Percentiles rank a stretch among this genome's conserved stretches.
These are phyloP conservation scores for Heliocidaris tuberculata DNA, from an alignment of 35 echinoderm and acorn worm species.

Conservation along the genomic window DNA sequence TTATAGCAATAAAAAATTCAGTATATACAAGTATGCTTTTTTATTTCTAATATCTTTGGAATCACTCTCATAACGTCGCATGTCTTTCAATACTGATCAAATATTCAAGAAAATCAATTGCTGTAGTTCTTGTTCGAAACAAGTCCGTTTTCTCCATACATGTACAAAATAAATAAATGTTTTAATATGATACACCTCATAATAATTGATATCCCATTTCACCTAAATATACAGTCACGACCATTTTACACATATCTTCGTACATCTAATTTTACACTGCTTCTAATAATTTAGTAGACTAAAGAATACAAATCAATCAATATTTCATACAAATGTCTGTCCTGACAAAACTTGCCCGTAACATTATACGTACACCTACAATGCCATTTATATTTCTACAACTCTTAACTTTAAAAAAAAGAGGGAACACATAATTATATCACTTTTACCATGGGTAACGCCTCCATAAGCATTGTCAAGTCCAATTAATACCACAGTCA, in stretches of 20 bases:
- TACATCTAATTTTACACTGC: neutral
- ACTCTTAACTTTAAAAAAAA: neutral
- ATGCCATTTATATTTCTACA: neutral
- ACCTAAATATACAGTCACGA: slow-evolving; percentile 31
- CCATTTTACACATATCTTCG: neutral
- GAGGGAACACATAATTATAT: neutral
- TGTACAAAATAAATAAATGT: slow-evolving; percentile 49
- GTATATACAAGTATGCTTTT: slow-evolving; percentile 30
- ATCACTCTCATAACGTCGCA: slow-evolving; percentile 18
- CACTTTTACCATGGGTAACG: neutral
- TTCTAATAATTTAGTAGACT: neutral
- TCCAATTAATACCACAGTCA: no score
- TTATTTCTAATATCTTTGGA: slow-evolving; percentile 46
- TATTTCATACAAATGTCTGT: neutral
- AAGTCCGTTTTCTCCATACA: neutral
- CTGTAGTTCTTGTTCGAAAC: slow-evolving; percentile 50
- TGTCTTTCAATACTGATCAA: slow-evolving; percentile 40
- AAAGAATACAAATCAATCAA: slow-evolving; percentile 2
- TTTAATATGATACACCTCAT: slow-evolving; percentile 43
- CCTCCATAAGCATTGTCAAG: neutral
- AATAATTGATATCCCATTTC: slow-evolving; percentile 28
- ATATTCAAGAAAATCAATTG: slow-evolving; percentile 37
- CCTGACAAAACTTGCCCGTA: neutral
- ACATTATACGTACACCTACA: neutral
- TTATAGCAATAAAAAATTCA: neutral